These are phyloP conservation scores for Propithecus coquereli DNA, from an alignment of 2,113 vertebrate genomes.

Conservation along the genomic window DNA sequence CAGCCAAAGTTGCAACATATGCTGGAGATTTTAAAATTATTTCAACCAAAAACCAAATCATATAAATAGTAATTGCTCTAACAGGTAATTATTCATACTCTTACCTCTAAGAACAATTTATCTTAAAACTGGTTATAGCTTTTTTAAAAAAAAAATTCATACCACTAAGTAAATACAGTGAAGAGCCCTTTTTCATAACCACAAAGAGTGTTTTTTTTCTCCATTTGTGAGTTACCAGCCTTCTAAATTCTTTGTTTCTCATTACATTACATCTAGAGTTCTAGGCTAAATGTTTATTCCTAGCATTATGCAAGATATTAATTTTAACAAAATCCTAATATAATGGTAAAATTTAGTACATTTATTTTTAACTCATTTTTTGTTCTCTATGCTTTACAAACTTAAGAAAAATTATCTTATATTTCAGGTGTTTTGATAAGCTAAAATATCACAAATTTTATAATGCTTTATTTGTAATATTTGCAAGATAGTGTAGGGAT, in stretches of 20 bases:
- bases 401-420: slow-evolving; percentile 20
- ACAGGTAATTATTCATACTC: not conserved
- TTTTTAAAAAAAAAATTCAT: not conserved
- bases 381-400: not conserved
- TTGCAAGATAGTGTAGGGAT: not conserved
- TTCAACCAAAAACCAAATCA: not conserved
- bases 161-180: not conserved
- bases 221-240: not conserved
- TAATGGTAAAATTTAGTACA: not conserved
- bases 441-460: not conserved
- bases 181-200: not conserved
- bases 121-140: not conserved
- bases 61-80: not conserved
- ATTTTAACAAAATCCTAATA: slow-evolving; percentile 42
- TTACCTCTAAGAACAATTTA: slow-evolving; percentile 15
- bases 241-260: slow-evolving; percentile 21
- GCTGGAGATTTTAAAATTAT: not conserved
- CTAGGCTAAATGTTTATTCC: not conserved
- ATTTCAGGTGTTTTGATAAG: not conserved
- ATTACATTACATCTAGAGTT: not conserved
- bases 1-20: not conserved
- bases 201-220: not conserved
- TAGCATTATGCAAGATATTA: not conserved
- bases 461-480: not conserved
- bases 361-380: not conserved